A percentile compares a stretch with the other conserved stretches of the same genome.
phyloP scores from a whole-genome alignment of 2,797 vertebrate species.

The Merluccius polli region DNA sequence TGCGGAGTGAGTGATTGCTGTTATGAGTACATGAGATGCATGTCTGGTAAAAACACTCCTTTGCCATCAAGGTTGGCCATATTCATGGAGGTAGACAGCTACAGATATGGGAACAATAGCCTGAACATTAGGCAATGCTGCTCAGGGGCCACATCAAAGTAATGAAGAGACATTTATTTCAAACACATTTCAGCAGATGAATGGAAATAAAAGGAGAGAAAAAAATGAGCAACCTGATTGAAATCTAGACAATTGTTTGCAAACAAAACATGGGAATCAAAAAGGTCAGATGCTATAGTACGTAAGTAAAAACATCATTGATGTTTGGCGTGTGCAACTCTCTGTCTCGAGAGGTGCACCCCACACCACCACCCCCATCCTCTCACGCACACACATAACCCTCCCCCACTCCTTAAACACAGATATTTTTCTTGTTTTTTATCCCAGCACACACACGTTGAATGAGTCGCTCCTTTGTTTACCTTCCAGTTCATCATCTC shows the following conservation, averaged over 20 bases:
- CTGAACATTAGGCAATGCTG: conserved; percentile 33
- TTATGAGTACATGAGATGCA: background rate
- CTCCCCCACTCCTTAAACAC: too few relatives aligned
- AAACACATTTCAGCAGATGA: conserved; percentile 39
- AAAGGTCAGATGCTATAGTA: background rate
- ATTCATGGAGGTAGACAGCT: conserved; percentile 18
- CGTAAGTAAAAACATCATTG: background rate
- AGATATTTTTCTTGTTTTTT: too few relatives aligned
- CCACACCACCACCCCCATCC: background rate
- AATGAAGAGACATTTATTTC: conserved; percentile 36
- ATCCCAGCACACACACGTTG: background rate
- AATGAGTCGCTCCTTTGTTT: background rate
- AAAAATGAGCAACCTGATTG: conserved; percentile 28
- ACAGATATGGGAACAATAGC: conserved; percentile 34
- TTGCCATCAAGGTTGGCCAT: conserved; percentile 19
- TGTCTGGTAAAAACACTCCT: conserved; percentile 17
- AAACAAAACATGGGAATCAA: conserved; percentile 5
- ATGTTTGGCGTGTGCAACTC: background rate
- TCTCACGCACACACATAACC: background rate
- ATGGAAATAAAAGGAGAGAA: conserved; percentile 17
- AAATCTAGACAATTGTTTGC: conserved; percentile 18
- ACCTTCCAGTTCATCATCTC: background rate
- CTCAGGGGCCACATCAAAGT: conserved; percentile 41
- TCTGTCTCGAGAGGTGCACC: background rate
- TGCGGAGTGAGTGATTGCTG: too few relatives aligned